Base-by-base conservation (phyloP, 2,797 vertebrate genomes). In the Botia almorhae region DNA sequence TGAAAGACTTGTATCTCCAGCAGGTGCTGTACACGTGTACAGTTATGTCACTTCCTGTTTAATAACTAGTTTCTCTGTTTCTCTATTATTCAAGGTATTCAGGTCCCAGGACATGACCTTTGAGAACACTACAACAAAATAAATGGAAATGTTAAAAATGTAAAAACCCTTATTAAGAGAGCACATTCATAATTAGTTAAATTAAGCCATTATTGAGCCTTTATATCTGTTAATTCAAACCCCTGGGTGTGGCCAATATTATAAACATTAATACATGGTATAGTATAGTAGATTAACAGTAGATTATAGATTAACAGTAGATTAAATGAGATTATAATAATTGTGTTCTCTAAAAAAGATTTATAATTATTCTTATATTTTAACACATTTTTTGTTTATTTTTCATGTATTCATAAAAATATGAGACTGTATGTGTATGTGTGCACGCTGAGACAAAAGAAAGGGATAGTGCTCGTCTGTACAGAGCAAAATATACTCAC, bases 71-170 rank as follows among this genome's bases (percentile, higher is more conserved):
- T 23, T 36, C 4, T 68, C 11, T 81, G 21, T 67, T 46, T 48
- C 3, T 50, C 23, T 82, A 33, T 70, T 55, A 86, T 84, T 75
- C 29, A 12, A 12, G 21, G 13, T 12, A 58, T 23, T 23, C n/a
- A 56, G 8, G n/a, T 3, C 56, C 7, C 10, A 19, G 50, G 13
- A 17, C 26, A 46, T 51, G 46, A 64, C 43, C 61, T 64, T 75
- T 63, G 2, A 50, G 16, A 58, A 17, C 7, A 17, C n/a, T 26
- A 69, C 78, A 39, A 39, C 50, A 46, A n/a, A 81, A 43, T 61
- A 86, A 81, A 90, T 88, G 85, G 74, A 87, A 88, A 78, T 71
- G 67, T 88, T 81, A 81, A 87, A 90, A 86, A 91, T 90, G 90
- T 81, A 88, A 81, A 73, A 60, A 60, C 74, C 17, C 2, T 2